Evolutionary conservation across 2,113 vertebrate species (phyloP).

Genomic region (Piaya cayana): DNA sequence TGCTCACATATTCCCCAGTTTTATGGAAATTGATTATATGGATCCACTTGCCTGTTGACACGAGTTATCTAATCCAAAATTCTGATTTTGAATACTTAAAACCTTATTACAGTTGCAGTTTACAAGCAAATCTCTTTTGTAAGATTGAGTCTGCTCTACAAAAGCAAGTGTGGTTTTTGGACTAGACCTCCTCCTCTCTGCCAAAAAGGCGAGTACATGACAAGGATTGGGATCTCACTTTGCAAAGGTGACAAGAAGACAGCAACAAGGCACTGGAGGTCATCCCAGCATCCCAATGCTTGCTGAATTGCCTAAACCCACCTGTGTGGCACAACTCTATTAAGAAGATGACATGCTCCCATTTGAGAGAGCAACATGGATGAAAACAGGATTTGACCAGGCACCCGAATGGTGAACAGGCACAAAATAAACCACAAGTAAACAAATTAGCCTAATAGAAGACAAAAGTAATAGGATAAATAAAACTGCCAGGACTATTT

Average conservation of each 20-base stretch:
- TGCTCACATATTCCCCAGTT: neutral
- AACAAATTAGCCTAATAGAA: neutral
- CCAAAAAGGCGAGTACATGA: no score
- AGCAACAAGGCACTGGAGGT: neutral
- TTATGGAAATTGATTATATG: neutral
- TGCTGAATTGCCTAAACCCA: neutral
- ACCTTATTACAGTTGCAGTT: neutral
- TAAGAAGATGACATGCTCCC: fast-evolving
- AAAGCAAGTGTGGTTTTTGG: neutral
- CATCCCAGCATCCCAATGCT: neutral
- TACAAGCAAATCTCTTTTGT: neutral
- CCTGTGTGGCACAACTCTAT: fast-evolving
- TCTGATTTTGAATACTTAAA: neutral
- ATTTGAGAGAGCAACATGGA: fast-evolving
- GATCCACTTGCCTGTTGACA: neutral
- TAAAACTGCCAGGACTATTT: neutral
- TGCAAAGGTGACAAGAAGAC: neutral
- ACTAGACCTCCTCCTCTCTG: neutral
- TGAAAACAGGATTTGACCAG: neutral
- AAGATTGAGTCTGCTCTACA: neutral
- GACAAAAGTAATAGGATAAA: neutral
- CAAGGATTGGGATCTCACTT: neutral
- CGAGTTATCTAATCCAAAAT: neutral
- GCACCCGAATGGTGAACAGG: neutral
- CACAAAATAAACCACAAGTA: neutral